Evolutionary conservation across 2,888 invertebrate genomes (phyloP), one percentile per base, ranked within the genome.

Genomic region (Lasioglossum pauxillum): DNA sequence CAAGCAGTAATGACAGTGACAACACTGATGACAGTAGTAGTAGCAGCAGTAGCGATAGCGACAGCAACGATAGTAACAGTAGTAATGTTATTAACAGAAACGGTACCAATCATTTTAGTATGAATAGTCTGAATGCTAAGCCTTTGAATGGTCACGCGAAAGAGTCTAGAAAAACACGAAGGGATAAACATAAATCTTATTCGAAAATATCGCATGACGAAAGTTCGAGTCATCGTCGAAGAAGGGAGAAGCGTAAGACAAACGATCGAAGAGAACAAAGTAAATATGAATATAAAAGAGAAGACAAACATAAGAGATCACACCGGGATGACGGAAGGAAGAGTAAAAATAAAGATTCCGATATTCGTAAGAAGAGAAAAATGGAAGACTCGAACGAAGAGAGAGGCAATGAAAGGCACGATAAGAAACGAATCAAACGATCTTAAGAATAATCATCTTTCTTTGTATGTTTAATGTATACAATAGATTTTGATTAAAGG

Each of bases 191-290:
- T 53, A 81, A 73, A 75, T 23, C 46, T 19, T 8, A 49, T 78
- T 78, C 49, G 14, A 74, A 53, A 23, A 27, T n/a, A 27, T 64
- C 75, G n/a, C 72, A 77, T 0, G 75, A 23, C 23, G 44, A 74
- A 27, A 16, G 4, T 35, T 16, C 16, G 7, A 38, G 38, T 46
- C 27, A 49, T 44, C 57, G 57, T 76, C 69, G 19, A 31, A 80
- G 57, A 23, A 73, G 57, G 0, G 46, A 93, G 88, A 95, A 94
- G 67, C 27, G 27, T 84, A 49, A 75, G 67, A 7, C 12, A 12
- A 60, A 12, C 2, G 38, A n/a, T 73, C 53, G 72, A 12, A 88
- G 83, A 46, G 78, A 14, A 67, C 53, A 64, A 57, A 67, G 19
- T 41, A 75, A 75, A 67, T 49, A 31, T 12, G 73, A 67, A 57